Evolutionary conservation across 2,888 invertebrate species (phyloP).

Genomic region (Cryptus viduatorius): DNA sequence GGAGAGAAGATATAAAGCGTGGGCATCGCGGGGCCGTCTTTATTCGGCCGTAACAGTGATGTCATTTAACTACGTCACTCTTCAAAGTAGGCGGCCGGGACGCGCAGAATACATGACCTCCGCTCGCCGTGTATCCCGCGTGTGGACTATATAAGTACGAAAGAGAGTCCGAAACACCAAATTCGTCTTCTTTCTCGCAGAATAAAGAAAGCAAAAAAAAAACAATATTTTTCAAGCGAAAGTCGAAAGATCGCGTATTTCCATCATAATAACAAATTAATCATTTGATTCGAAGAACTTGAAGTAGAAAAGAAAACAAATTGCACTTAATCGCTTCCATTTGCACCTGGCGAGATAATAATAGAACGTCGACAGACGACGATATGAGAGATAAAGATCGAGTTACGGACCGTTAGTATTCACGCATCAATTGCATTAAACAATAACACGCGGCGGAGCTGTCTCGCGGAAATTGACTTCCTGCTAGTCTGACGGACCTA

Average conservation of each 20-base stretch:
- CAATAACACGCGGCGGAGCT: conserved; percentile 21
- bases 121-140: background rate
- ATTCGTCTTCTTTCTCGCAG: background rate
- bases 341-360: background rate
- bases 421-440: conserved; percentile 41
- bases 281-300: background rate
- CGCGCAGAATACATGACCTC: background rate
- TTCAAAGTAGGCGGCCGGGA: conserved; percentile 30
- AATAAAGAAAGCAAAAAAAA: background rate
- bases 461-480: conserved; percentile 48
- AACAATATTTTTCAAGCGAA: background rate
- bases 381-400: conserved; percentile 1
- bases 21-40: conserved; percentile 44
- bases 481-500: conserved; percentile 7
- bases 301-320: background rate
- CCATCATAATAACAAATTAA: background rate
- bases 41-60: conserved; percentile 66
- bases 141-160: conserved; percentile 10
- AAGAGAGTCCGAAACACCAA: background rate
- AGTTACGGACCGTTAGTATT: conserved; percentile 20
- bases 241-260: background rate
- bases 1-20: conserved; percentile 45
- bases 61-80: conserved; percentile 59
- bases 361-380: background rate
- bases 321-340: background rate